Percentiles rank a stretch among this genome's conserved stretches.
phyloP scores from a whole-genome alignment of 2,888 invertebrate genomes.

The Thymelicus lineola region DNA sequence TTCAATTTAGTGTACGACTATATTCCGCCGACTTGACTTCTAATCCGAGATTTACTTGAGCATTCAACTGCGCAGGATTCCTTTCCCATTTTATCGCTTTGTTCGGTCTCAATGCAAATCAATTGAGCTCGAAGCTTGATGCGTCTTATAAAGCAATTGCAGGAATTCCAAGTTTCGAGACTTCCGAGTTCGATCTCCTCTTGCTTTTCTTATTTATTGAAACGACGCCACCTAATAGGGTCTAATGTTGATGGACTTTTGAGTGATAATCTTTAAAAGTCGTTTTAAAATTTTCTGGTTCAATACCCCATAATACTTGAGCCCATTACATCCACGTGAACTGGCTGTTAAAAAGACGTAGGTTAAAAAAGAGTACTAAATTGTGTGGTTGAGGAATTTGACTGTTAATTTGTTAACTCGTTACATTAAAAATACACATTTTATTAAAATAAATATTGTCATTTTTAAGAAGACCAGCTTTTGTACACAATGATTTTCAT shows the following conservation, averaged over 20 bases:
- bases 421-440: no score
- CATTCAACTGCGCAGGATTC: constrained; percentile 67
- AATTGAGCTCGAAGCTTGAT: constrained; percentile 57
- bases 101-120: constrained; percentile 72
- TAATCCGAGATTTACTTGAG: constrained; percentile 67
- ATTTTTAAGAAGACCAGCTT: no score
- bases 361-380: no score
- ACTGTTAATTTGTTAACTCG: no score
- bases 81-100: constrained; percentile 57
- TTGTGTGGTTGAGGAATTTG: no score
- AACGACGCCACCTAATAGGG: neutral
- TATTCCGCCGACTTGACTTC: constrained; percentile 56
- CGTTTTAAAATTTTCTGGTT: no score
- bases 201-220: constrained; percentile 22
- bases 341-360: no score
- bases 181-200: neutral
- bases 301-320: no score
- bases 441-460: no score
- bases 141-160: constrained; percentile 36
- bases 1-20: constrained; percentile 51
- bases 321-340: no score
- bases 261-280: neutral
- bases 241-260: neutral
- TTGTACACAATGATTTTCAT: no score
- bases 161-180: constrained; percentile 25